Conservation (phyloP, 2,113 vertebrate genomes). For the Melanerpes aurifrons region DNA sequence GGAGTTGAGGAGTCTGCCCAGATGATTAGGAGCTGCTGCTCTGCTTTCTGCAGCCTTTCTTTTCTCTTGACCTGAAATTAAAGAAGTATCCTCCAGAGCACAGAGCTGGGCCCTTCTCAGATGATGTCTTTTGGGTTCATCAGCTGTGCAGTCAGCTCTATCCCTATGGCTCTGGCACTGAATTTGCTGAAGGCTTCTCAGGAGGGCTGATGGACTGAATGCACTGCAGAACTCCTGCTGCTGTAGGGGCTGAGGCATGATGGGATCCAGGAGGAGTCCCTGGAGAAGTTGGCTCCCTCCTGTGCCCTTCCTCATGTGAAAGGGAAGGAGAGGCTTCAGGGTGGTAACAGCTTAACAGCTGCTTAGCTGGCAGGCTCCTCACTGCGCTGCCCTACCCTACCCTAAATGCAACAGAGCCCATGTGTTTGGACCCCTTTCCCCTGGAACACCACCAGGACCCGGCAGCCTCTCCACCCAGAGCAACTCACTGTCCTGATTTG, state of each 20-base stretch:
- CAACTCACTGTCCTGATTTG: not conserved
- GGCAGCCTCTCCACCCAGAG: accelerated
- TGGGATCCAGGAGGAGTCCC: not conserved
- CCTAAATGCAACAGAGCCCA: not conserved
- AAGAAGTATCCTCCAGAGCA: not conserved
- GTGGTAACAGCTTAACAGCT: not conserved
- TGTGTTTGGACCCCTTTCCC: not conserved
- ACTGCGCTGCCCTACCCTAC: too few species aligned
- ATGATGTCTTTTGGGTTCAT: constrained; percentile 11
- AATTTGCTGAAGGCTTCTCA: not conserved
- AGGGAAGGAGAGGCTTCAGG: not conserved
- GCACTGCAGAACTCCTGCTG: not conserved
- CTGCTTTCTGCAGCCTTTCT: not conserved
- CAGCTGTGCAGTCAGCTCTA: not conserved
- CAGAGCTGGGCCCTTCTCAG: not conserved
- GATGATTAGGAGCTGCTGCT: not conserved
- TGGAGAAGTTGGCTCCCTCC: not conserved
- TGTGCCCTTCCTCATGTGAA: not conserved
- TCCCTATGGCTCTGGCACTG: not conserved
- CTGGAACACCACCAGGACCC: accelerated
- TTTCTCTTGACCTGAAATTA: not conserved
- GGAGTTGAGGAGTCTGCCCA: not conserved
- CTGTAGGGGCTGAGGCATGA: not conserved
- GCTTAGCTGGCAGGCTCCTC: not conserved
- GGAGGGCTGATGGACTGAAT: not conserved